phyloP scores from a whole-genome alignment of 1,140 invertebrate genomes.

The Bombus haemorrhoidalis region DNA sequence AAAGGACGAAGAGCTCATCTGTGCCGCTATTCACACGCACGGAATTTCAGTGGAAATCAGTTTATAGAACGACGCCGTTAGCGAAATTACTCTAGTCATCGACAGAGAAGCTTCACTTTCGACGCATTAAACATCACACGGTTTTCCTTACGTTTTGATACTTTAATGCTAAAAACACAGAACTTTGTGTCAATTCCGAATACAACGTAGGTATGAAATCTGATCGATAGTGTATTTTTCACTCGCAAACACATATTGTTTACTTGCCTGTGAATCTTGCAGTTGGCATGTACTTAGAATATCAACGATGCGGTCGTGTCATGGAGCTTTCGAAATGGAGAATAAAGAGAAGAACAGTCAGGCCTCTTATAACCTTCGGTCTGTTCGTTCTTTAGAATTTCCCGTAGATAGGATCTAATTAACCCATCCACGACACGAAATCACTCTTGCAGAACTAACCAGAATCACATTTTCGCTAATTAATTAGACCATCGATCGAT shows the following conservation, averaged over 20 bases:
- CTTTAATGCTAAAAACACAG: background rate
- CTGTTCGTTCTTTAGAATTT: background rate
- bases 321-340: background rate
- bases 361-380: background rate
- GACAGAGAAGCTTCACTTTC: background rate
- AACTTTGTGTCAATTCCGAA: background rate
- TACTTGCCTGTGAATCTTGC: no score
- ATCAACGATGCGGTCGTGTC: background rate
- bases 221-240: background rate
- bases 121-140: background rate
- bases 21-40: constrained; percentile 13
- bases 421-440: background rate
- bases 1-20: background rate
- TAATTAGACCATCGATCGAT: background rate
- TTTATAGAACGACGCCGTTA: background rate
- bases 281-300: background rate
- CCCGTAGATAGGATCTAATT: background rate
- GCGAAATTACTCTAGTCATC: constrained; percentile 15
- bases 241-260: background rate
- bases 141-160: background rate
- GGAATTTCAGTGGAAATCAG: constrained; percentile 46
- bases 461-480: background rate
- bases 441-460: background rate
- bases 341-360: background rate
- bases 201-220: background rate